A percentile compares a stretch with the other conserved stretches of the same genome.
Conservation (phyloP, 1,140 invertebrate species). For the Aradophagus sp. region DNA sequence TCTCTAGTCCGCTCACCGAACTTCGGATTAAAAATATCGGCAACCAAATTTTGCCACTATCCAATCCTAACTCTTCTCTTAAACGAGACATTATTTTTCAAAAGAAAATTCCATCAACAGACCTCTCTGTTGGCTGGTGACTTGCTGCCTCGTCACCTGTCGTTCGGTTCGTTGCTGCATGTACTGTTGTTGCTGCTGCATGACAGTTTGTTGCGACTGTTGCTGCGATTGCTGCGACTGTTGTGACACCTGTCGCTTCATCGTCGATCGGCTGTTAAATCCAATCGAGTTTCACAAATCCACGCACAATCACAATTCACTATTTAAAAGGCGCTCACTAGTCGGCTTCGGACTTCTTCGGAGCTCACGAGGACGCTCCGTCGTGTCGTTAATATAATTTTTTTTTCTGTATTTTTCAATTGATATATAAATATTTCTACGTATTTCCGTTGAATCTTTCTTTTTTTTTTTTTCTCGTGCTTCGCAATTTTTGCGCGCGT, state of each 20-base stretch:
- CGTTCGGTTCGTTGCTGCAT: constrained; percentile 84
- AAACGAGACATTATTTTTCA: too few relatives aligned
- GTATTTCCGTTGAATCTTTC: background rate
- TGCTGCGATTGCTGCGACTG: constrained; percentile 65
- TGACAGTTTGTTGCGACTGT: constrained; percentile 64
- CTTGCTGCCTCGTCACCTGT: constrained; percentile 82
- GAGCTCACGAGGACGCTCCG: constrained; percentile 45
- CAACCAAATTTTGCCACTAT: too few relatives aligned
- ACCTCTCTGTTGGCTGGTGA: constrained; percentile 87
- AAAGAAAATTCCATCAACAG: too few relatives aligned
- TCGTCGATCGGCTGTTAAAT: constrained; percentile 56
- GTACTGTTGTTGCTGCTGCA: constrained; percentile 76
- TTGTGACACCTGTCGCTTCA: constrained; percentile 77
- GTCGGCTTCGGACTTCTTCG: constrained; percentile 23
- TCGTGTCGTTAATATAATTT: constrained; percentile 36
- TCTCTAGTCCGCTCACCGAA: too few relatives aligned
- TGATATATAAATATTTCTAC: background rate
- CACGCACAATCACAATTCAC: constrained; percentile 62
- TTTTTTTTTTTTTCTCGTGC: constrained; percentile 26
- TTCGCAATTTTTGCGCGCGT: constrained; percentile 12
- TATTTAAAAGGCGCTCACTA: constrained; percentile 23
- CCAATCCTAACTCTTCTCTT: too few relatives aligned
- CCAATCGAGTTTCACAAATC: constrained; percentile 38
- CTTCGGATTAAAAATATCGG: too few relatives aligned
- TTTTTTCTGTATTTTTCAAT: constrained; percentile 9